Conservation (phyloP, 2,113 vertebrate species). For the Tichodroma muraria region DNA sequence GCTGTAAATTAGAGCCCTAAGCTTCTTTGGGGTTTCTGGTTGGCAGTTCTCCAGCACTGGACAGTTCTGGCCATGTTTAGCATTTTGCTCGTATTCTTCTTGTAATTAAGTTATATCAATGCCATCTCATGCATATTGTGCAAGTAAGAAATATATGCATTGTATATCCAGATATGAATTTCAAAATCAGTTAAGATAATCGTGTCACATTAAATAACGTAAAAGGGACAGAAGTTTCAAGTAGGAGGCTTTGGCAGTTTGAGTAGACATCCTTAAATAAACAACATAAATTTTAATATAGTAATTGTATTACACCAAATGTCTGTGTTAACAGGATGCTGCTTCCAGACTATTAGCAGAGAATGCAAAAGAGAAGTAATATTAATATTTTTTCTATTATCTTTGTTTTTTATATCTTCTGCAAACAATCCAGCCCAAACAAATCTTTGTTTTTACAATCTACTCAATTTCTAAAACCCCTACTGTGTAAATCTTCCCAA, state of each 20-base stretch:
- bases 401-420: slow-evolving; percentile 13
- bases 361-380: background rate
- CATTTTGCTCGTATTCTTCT: background rate
- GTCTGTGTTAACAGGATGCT: background rate
- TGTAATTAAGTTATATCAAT: background rate
- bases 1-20: background rate
- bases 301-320: slow-evolving; percentile 25
- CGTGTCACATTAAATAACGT: background rate
- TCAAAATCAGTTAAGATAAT: background rate
- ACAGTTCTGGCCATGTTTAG: background rate
- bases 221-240: slow-evolving; percentile 36
- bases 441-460: slow-evolving; percentile 27
- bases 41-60: background rate
- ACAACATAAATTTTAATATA: slow-evolving; percentile 50
- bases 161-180: background rate
- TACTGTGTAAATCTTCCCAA: background rate
- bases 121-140: background rate
- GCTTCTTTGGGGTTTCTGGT: background rate
- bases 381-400: slow-evolving; percentile 2
- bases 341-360: background rate
- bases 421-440: slow-evolving; percentile 25
- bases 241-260: slow-evolving; percentile 19
- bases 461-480: background rate
- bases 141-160: background rate
- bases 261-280: slow-evolving; percentile 29